phyloP scores from a whole-genome alignment of 2,797 vertebrate species.

The Cichlasoma orientale region DNA sequence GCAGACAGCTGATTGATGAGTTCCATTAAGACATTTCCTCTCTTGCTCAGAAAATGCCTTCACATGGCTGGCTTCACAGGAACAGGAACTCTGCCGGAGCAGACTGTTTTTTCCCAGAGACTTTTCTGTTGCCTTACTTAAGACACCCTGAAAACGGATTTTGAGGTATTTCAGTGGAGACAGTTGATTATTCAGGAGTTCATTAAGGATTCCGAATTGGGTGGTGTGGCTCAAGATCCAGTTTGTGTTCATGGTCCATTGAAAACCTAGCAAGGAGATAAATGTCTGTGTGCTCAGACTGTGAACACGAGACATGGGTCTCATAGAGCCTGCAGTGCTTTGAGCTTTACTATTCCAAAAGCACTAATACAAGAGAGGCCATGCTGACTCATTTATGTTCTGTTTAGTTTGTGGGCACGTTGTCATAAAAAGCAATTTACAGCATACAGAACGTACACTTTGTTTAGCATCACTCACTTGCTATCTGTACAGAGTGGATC shows the following conservation, averaged over 20 bases:
- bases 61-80: constrained; percentile 42
- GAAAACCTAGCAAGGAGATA: constrained; percentile 34
- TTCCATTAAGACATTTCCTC: constrained; percentile 53
- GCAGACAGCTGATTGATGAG: constrained; percentile 61
- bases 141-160: constrained; percentile 38
- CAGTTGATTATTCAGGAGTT: constrained; percentile 52
- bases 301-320: constrained; percentile 42
- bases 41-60: constrained; percentile 41
- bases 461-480: constrained; percentile 55
- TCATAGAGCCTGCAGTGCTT: constrained; percentile 44
- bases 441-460: constrained; percentile 57
- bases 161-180: constrained; percentile 44
- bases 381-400: constrained; percentile 56
- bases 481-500: constrained; percentile 58
- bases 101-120: constrained; percentile 51
- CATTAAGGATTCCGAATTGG: constrained; percentile 46
- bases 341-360: constrained; percentile 45
- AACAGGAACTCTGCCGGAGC: constrained; percentile 59
- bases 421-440: constrained; percentile 60
- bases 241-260: constrained; percentile 25
- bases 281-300: constrained; percentile 49
- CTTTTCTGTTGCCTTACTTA: constrained; percentile 53
- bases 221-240: constrained; percentile 30
- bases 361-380: constrained; percentile 43
- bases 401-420: constrained; percentile 67